Conservation (phyloP, 1,140 invertebrate genomes). For the Catajapyx aquilonaris region DNA sequence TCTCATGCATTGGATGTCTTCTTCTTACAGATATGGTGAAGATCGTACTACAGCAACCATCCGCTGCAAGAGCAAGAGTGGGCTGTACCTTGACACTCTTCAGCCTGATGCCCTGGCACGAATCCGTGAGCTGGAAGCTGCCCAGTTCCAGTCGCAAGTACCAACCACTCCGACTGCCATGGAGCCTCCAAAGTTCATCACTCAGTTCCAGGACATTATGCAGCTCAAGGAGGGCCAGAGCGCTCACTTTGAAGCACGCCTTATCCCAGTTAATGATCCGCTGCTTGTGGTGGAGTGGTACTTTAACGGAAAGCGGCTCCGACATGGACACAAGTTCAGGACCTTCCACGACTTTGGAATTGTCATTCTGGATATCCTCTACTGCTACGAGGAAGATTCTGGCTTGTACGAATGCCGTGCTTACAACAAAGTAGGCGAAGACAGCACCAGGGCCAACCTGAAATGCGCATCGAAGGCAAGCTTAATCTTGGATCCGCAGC, state of each 20-base stretch:
- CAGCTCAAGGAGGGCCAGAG: slow-evolving; percentile 78
- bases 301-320: slow-evolving; percentile 78
- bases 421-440: slow-evolving; percentile 74
- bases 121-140: slow-evolving; percentile 66
- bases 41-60: slow-evolving; percentile 67
- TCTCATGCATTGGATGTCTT: not conserved
- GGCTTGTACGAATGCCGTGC: slow-evolving; percentile 82
- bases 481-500: slow-evolving; percentile 83
- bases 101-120: slow-evolving; percentile 82
- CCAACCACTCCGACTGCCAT: slow-evolving; percentile 36
- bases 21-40: slow-evolving; percentile 43
- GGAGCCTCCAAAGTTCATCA: slow-evolving; percentile 74
- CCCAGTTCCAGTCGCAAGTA: slow-evolving; percentile 29
- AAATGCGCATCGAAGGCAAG: slow-evolving; percentile 75
- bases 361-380: slow-evolving; percentile 87
- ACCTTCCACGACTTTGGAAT: slow-evolving; percentile 95
- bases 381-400: slow-evolving; percentile 92
- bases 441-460: slow-evolving; percentile 61
- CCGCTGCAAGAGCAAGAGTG: slow-evolving; percentile 59
- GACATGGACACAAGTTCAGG: slow-evolving; percentile 78
- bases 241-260: slow-evolving; percentile 77
- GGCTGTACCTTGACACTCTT: slow-evolving; percentile 78
- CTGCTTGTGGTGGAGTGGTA: slow-evolving; percentile 74
- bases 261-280: slow-evolving; percentile 79
- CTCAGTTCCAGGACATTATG: slow-evolving; percentile 59